These are phyloP conservation scores for Cistogaster globosa DNA, from an alignment of 2,888 invertebrate species.

Conservation along the genomic window DNA sequence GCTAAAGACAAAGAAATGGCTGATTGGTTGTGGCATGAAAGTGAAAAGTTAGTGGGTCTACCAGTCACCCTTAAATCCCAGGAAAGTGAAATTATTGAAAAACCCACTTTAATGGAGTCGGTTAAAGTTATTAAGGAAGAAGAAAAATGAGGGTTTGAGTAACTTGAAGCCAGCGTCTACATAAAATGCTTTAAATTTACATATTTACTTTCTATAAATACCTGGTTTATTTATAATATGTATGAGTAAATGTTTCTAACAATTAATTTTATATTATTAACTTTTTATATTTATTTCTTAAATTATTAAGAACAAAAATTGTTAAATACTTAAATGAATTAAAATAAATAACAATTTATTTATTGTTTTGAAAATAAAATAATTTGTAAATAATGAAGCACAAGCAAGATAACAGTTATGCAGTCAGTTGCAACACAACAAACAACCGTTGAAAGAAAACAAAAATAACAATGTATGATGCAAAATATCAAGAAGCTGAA, in stretches of 20 bases:
- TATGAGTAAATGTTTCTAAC: constrained; percentile 1
- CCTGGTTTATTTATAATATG: background rate
- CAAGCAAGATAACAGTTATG: constrained; percentile 22
- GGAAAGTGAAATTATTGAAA: constrained; percentile 34
- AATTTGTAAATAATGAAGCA: background rate
- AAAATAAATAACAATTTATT: constrained; percentile 61
- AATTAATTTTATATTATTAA: constrained; percentile 23
- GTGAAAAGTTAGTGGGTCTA: constrained; percentile 80
- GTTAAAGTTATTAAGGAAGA: constrained; percentile 64
- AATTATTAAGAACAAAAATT: constrained; percentile 48
- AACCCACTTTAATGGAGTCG: constrained; percentile 49
- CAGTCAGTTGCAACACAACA: constrained; percentile 15
- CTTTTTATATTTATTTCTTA: constrained; percentile 42
- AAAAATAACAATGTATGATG: background rate
- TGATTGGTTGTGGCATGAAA: constrained; percentile 86
- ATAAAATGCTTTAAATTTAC: constrained; percentile 40
- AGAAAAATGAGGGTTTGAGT: constrained; percentile 3
- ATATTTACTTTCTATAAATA: background rate
- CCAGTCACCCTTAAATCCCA: constrained; percentile 67
- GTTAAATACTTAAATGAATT: constrained; percentile 37
- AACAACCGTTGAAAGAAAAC: constrained; percentile 26
- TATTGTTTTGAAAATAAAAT: constrained; percentile 24
- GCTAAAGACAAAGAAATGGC: constrained; percentile 85
- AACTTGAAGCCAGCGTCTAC: background rate
- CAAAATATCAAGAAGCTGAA: too few species aligned